Evolutionary conservation across 2,797 vertebrate species (phyloP).

Genomic region (Geotrypetes seraphini): DNA sequence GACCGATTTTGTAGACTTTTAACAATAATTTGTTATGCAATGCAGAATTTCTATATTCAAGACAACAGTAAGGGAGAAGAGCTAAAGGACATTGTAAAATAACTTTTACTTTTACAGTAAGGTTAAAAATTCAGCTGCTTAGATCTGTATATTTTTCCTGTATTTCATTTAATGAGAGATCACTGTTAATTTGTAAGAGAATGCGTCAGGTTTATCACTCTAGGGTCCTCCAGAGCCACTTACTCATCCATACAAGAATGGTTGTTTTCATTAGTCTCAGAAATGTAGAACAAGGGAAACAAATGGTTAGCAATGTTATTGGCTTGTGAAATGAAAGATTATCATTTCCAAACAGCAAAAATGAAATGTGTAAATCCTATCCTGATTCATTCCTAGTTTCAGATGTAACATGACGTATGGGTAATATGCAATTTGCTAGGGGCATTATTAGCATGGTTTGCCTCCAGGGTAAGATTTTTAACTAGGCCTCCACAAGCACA

Average conservation of each 20-base stretch:
- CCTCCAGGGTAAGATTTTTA: conserved; percentile 76
- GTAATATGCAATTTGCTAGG: conserved; percentile 79
- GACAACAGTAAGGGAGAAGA: too few species aligned
- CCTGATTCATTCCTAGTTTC: conserved; percentile 41
- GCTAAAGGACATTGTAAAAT: too few species aligned
- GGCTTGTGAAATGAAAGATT: conserved; percentile 62
- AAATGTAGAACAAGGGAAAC: conserved; percentile 39
- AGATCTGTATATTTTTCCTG: conserved; percentile 25
- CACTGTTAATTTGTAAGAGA: conserved; percentile 37
- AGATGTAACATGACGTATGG: conserved; percentile 33
- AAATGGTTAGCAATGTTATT: conserved; percentile 46
- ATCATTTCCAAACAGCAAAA: conserved; percentile 61
- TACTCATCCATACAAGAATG: conserved; percentile 19
- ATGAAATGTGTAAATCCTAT: conserved; percentile 51
- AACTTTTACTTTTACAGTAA: too few species aligned
- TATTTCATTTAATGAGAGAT: conserved; percentile 37
- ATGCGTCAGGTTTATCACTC: conserved; percentile 10
- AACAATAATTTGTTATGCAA: too few species aligned
- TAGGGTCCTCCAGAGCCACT: conserved; percentile 22
- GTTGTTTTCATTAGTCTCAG: conserved; percentile 24
- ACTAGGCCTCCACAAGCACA: conserved; percentile 43
- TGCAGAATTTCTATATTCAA: too few species aligned
- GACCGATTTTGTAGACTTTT: too few species aligned
- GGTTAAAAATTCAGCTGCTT: too few species aligned
- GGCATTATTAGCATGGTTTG: conserved; percentile 80